These are phyloP conservation scores for Drosophila guanche DNA, from an alignment of 1,140 invertebrate species.

Conservation along the genomic window DNA sequence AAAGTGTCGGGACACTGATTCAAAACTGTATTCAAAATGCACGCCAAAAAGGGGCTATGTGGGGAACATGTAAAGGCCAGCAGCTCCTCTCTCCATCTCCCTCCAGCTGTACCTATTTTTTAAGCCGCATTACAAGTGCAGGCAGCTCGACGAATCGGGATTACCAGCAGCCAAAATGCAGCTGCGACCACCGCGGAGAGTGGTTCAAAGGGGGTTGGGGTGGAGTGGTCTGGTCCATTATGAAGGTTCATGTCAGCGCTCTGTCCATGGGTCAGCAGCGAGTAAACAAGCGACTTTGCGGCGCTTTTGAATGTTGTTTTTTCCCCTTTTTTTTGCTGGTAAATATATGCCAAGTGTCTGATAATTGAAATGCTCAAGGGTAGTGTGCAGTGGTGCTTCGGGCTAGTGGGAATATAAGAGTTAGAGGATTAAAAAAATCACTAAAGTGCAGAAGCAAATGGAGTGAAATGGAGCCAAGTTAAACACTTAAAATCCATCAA, in stretches of 20 bases:
- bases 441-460: slow-evolving; percentile 6
- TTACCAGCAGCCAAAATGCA: slow-evolving; percentile 74
- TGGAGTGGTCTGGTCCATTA: not conserved
- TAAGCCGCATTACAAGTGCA: slow-evolving; percentile 81
- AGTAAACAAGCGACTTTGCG: slow-evolving; percentile 77
- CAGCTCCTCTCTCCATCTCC: slow-evolving; percentile 19
- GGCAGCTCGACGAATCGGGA: slow-evolving; percentile 54
- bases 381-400: not conserved
- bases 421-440: not conserved
- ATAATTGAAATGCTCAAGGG: slow-evolving; percentile 65
- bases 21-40: slow-evolving; percentile 80
- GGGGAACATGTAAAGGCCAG: slow-evolving; percentile 24
- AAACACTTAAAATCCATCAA: not conserved
- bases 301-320: slow-evolving; percentile 62
- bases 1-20: slow-evolving; percentile 73
- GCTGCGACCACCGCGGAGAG: slow-evolving; percentile 50
- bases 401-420: not conserved
- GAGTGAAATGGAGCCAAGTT: slow-evolving; percentile 11
- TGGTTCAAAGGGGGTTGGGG: slow-evolving; percentile 14
- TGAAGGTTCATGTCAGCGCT: not conserved
- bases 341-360: slow-evolving; percentile 67
- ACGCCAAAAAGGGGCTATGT: slow-evolving; percentile 42
- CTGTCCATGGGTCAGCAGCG: slow-evolving; percentile 34
- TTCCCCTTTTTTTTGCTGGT: slow-evolving; percentile 16
- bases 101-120: slow-evolving; percentile 13